phyloP scores from a whole-genome alignment of 2,888 invertebrate species.

The Caenorhabditis afra region DNA sequence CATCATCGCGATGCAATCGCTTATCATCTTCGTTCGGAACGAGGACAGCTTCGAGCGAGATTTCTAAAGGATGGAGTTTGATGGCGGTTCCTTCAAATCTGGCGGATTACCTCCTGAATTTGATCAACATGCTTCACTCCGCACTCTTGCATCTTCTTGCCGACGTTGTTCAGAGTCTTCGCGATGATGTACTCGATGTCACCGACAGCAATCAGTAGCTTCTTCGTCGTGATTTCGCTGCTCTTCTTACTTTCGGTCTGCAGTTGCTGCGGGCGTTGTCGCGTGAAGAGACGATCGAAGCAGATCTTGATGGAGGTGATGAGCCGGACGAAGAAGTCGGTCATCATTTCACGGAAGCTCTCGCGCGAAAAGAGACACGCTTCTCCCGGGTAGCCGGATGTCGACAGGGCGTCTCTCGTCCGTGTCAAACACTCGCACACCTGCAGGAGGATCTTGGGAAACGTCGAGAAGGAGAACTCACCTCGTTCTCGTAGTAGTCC shows the following conservation, averaged over 20 bases:
- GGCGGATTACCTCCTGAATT: constrained; percentile 74
- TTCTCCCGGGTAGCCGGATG: constrained; percentile 75
- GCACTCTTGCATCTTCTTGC: constrained; percentile 74
- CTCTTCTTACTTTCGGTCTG: constrained; percentile 13
- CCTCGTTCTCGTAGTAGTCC: constrained; percentile 79
- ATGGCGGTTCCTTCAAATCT: neutral
- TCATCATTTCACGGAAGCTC: constrained; percentile 71
- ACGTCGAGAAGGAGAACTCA: no score
- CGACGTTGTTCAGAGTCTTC: constrained; percentile 73
- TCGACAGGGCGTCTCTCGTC: constrained; percentile 72
- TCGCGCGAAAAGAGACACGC: constrained; percentile 77
- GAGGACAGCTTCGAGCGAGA: constrained; percentile 70
- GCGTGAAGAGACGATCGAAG: constrained; percentile 57
- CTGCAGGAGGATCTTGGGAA: constrained; percentile 38
- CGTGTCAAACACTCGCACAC: constrained; percentile 74
- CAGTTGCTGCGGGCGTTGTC: constrained; percentile 50
- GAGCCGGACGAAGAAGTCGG: constrained; percentile 72
- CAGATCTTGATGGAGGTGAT: constrained; percentile 65
- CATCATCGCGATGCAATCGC: constrained; percentile 74
- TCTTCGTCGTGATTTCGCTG: constrained; percentile 69
- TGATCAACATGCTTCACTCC: constrained; percentile 77
- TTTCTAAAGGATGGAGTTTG: constrained; percentile 54
- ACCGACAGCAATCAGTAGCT: constrained; percentile 77
- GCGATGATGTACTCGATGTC: constrained; percentile 79
- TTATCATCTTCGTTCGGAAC: constrained; percentile 71